Base-by-base conservation (phyloP, 2,888 invertebrate genomes). In the Apamea anceps region DNA sequence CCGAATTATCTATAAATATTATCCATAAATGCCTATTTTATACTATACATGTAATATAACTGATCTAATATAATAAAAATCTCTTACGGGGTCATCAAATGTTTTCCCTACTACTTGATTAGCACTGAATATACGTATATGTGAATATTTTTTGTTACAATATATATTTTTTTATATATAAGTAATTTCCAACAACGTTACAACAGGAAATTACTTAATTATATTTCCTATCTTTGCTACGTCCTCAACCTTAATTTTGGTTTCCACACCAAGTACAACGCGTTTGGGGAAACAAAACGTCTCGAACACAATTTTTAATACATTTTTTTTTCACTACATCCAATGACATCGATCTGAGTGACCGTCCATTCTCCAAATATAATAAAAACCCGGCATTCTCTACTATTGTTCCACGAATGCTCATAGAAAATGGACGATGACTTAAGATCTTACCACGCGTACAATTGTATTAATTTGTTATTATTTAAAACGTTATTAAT, bases 401-500 rank as follows among this genome's bases (percentile, higher is more conserved):
- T 91, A 91, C 89, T 91, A 93, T 93, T 93, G 93, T 94, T 92
- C 93, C 89, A 91, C 92, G 92, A 94, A 93, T 93, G 95, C 91
- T 93, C 90, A 90, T 86, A 92, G 94, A 94, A 92, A 92, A 90
- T 90, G 91, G 90, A 91, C 90, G 84, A 82, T 79, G 84, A 89
- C 89, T 80, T 86, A 18, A 82, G 91, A 92, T 94, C 95, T 93
- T 91, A 92, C 91, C 96, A 95, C 94, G 94, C 95, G 94, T 96
- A 97, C 96, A 96, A 91, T 96, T 96, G 95, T 95, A 94, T 95
- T 95, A 94, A 94, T 95, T 96, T 94, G 94, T 96, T 96, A 96
- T 96, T 95, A 96, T 95, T 96, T 96, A 96, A 96, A 96, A 96
- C 96, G 92, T 96, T 96, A 96, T 95, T 96, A 95, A 96, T 96